Evolutionary conservation across 2,888 invertebrate species (phyloP).

Genomic region (Scaptodrosophila latifasciaeformis): DNA sequence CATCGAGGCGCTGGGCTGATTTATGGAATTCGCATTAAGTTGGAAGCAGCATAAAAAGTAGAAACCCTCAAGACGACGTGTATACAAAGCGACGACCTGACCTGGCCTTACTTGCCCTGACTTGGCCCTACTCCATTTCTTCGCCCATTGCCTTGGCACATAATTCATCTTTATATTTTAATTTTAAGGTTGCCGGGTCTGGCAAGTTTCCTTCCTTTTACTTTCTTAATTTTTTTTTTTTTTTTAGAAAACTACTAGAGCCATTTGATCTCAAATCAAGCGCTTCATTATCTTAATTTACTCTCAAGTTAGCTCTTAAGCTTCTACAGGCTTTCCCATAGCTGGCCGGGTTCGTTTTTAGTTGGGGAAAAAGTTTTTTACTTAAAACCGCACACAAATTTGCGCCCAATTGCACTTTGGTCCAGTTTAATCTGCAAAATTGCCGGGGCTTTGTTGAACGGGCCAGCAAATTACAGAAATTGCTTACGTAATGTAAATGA

Average conservation of each 20-base stretch:
- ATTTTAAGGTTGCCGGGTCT: constrained; percentile 54
- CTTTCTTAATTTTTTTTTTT: too few species aligned
- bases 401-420: constrained; percentile 65
- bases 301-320: constrained; percentile 17
- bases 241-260: constrained; percentile 16
- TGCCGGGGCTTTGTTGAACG: constrained; percentile 34
- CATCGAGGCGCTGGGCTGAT: constrained; percentile 55
- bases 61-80: neutral
- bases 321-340: constrained; percentile 24
- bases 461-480: constrained; percentile 61
- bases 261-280: constrained; percentile 48
- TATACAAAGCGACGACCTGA: neutral
- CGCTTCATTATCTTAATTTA: constrained; percentile 67
- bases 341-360: neutral
- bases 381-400: constrained; percentile 54
- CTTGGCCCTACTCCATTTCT: neutral
- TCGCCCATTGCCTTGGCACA: constrained; percentile 19
- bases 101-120: neutral
- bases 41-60: constrained; percentile 31
- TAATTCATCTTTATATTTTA: constrained; percentile 68
- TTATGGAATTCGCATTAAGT: constrained; percentile 63
- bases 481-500: constrained; percentile 67
- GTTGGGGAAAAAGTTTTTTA: constrained; percentile 26
- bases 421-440: constrained; percentile 64
- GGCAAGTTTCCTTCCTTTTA: too few species aligned